Evolutionary conservation across 2,888 invertebrate genomes (phyloP).

Genomic region (Trissonchulus latispiculum): DNA sequence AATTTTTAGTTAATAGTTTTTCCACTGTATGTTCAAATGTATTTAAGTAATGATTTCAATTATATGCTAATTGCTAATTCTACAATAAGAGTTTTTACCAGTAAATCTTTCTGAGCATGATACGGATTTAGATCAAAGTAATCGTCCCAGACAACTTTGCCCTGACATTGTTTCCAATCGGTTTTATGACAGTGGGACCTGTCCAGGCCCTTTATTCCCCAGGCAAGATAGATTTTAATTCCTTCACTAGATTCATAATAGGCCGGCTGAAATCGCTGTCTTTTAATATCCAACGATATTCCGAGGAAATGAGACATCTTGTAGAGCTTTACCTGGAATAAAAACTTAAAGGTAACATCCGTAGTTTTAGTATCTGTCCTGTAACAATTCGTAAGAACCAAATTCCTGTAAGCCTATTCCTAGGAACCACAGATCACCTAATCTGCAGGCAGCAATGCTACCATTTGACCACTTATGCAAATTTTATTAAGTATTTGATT

Average conservation of each 20-base stretch:
- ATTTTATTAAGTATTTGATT: no score
- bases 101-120: conserved; percentile 36
- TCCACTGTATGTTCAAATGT: no score
- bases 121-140: conserved; percentile 36
- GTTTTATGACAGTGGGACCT: conserved; percentile 35
- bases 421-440: no score
- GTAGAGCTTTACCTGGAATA: conserved; percentile 13
- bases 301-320: background rate
- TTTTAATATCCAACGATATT: background rate
- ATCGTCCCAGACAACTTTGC: conserved; percentile 36
- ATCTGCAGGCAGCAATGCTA: no score
- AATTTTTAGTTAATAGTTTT: no score
- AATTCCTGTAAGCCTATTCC: no score
- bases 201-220: conserved; percentile 14
- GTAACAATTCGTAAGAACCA: no score
- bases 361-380: no score
- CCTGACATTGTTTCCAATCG: conserved; percentile 33
- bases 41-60: no score
- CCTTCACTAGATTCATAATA: conserved; percentile 8
- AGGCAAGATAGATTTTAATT: conserved; percentile 9
- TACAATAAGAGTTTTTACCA: no score
- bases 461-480: no score
- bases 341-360: background rate
- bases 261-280: background rate
- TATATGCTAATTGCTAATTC: no score